phyloP scores from a whole-genome alignment of 2,797 vertebrate genomes.

The Bradypodion pumilum region DNA sequence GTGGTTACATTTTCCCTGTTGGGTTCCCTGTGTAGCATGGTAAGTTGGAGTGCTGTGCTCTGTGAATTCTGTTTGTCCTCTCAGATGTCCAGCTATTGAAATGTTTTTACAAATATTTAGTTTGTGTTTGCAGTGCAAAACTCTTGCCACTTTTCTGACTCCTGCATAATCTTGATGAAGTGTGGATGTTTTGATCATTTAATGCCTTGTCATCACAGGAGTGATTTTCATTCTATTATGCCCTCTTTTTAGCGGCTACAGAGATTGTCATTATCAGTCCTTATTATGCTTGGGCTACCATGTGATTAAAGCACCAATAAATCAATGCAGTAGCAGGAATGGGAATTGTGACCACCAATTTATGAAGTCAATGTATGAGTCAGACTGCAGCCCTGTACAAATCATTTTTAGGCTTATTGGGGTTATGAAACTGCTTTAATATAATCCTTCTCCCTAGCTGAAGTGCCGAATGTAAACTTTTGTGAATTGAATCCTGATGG shows the following conservation, averaged over 20 bases:
- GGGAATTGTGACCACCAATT: not conserved
- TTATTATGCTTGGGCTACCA: not conserved
- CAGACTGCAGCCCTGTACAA: not conserved
- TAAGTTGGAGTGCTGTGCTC: not conserved
- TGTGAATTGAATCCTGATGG: not conserved
- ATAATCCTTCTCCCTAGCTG: not conserved
- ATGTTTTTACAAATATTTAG: not conserved
- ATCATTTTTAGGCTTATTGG: not conserved
- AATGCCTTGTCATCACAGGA: not conserved
- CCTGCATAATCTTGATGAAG: not conserved
- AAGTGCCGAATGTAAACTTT: not conserved
- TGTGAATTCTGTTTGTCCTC: not conserved
- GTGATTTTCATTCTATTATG: no score
- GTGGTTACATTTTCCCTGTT: accelerated
- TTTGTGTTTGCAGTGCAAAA: not conserved
- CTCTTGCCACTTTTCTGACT: not conserved
- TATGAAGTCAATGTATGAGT: not conserved
- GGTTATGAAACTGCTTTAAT: not conserved
- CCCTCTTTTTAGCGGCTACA: not conserved
- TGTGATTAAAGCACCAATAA: not conserved
- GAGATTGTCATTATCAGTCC: not conserved
- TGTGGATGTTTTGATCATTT: not conserved
- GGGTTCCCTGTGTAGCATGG: not conserved
- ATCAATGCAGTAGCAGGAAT: not conserved
- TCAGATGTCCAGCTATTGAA: not conserved